Evolutionary conservation across 92 coral and sea anemone genomes (phyloP).

Genomic region (Blastomussa wellsi): DNA sequence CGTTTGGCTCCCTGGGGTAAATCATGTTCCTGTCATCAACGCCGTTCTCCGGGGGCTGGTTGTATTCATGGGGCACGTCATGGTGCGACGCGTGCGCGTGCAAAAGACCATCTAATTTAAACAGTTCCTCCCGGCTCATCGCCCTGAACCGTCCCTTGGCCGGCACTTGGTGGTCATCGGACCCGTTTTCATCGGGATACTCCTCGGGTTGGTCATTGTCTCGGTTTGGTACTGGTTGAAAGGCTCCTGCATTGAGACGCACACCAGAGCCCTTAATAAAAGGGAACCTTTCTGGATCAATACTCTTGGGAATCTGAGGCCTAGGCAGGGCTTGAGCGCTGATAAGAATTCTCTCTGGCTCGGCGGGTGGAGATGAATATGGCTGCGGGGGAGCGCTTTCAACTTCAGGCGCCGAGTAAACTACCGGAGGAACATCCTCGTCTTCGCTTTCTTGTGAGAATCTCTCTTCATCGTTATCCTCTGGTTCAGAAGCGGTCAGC

Average conservation of each 20-base stretch:
- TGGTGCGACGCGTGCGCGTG: slow-evolving; percentile 25
- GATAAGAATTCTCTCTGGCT: slow-evolving; percentile 37
- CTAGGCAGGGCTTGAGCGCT: slow-evolving; percentile 45
- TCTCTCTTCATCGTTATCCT: slow-evolving; percentile 29
- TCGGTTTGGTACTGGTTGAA: slow-evolving; percentile 58
- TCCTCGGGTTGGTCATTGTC: background rate
- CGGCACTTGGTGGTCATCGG: background rate
- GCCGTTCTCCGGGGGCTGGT: slow-evolving; percentile 9
- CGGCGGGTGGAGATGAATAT: slow-evolving; percentile 2
- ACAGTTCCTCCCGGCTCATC: slow-evolving; percentile 17
- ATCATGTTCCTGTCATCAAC: background rate
- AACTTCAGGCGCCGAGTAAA: slow-evolving; percentile 18
- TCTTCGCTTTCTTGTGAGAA: slow-evolving; percentile 36
- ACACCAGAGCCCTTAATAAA: slow-evolving; percentile 36
- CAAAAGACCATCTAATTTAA: slow-evolving; percentile 36
- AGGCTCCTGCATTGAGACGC: slow-evolving; percentile 54
- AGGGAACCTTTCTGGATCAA: slow-evolving; percentile 44
- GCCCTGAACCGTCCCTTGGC: slow-evolving; percentile 32
- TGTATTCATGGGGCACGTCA: slow-evolving; percentile 21
- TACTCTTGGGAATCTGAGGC: slow-evolving; percentile 39
- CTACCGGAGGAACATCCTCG: slow-evolving; percentile 31
- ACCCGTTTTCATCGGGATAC: background rate
- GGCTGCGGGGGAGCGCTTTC: slow-evolving; percentile 35
- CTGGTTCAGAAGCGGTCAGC: slow-evolving; percentile 37
- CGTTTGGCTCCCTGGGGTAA: slow-evolving; percentile 7